These are phyloP conservation scores for Rhadinocentrus ornatus DNA, from an alignment of 2,797 vertebrate genomes.

Conservation along the genomic window DNA sequence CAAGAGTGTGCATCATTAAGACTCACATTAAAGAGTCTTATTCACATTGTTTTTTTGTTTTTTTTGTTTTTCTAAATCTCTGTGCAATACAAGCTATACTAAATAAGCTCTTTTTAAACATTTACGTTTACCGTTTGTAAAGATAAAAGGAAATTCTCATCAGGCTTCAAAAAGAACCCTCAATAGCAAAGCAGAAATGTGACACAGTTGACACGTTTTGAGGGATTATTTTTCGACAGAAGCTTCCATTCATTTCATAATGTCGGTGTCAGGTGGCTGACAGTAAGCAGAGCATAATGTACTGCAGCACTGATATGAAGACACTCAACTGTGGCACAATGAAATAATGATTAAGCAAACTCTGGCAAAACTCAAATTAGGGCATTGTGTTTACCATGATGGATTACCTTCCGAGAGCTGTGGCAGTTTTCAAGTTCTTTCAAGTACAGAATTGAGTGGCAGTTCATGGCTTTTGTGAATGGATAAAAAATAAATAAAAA, in stretches of 20 bases:
- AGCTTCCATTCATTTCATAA: slow-evolving; percentile 5
- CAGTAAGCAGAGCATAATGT: slow-evolving; percentile 43
- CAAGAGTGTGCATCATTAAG: background rate
- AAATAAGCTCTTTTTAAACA: background rate
- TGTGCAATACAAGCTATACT: background rate
- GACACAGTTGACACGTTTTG: slow-evolving; percentile 22
- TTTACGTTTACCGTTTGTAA: background rate
- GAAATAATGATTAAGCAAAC: slow-evolving; percentile 64
- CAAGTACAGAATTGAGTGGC: slow-evolving; percentile 51
- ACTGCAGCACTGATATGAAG: slow-evolving; percentile 51
- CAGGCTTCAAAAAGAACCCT: slow-evolving; percentile 24
- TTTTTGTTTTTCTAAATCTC: slow-evolving; percentile 1
- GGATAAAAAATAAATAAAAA: slow-evolving; percentile 43
- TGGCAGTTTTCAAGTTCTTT: slow-evolving; percentile 53
- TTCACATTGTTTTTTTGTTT: background rate
- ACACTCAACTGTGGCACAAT: slow-evolving; percentile 57
- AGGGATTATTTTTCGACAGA: slow-evolving; percentile 31
- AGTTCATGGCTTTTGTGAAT: slow-evolving; percentile 44
- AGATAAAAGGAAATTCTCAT: slow-evolving; percentile 11
- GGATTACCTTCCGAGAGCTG: slow-evolving; percentile 54
- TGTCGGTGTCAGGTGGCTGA: slow-evolving; percentile 54
- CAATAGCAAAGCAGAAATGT: background rate
- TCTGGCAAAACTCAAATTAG: slow-evolving; percentile 61
- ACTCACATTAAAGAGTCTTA: background rate
- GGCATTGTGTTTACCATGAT: slow-evolving; percentile 57